Base-by-base conservation (phyloP, 1,140 invertebrate genomes). In the Trichonephila clavata region DNA sequence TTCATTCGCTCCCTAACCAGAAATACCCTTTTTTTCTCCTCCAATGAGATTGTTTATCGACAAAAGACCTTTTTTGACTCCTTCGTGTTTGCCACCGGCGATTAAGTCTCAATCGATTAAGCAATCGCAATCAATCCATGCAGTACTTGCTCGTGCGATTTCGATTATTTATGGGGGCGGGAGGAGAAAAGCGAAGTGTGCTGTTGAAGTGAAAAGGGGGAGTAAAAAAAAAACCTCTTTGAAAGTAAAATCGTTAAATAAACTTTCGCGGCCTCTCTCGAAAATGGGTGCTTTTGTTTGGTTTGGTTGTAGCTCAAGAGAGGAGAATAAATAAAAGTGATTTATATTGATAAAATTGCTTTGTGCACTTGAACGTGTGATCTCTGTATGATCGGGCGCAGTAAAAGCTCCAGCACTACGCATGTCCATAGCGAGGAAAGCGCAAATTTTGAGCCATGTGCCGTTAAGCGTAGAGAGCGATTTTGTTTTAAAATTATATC, bases 71-170 rank as follows among this genome's bases (percentile, higher is more conserved):
- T 21, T 20, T 63, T 24, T 77, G 71, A 77, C 71, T 77, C 71
- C 16, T 16, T 59, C 32, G 57, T 90, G 27, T 27, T 32, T 27
- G 63, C 83, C 63, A 20, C 4, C 5, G 63, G 63, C 91, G 91
- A 92, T 92, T 92, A 92, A 92, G 60, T 80, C 87, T 88, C 57
- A 59, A 93, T 93, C 92, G 92, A 93, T 93, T 93, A 87, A 77
- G 63, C 84, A 77, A 60, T 93, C 84, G 50, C 63, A 93, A 84
- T 88, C 57, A 27, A 39, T 84, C 59, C 39, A 86, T 27, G 90
- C 60, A 83, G 27, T 63, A 83, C 80, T 50, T 13, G 7, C 65
- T 59, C 21, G 83, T 43, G 32, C 60, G 63, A 39, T 60, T 86
- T 92, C 80, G 83, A 92, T 92, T 92, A 86, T 86, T 92, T 92